A percentile compares a stretch with the other conserved stretches of the same genome.
These are phyloP conservation scores for Umimayanthus chanpuru DNA, from an alignment of 92 coral and sea anemone species.

Conservation along the genomic window DNA sequence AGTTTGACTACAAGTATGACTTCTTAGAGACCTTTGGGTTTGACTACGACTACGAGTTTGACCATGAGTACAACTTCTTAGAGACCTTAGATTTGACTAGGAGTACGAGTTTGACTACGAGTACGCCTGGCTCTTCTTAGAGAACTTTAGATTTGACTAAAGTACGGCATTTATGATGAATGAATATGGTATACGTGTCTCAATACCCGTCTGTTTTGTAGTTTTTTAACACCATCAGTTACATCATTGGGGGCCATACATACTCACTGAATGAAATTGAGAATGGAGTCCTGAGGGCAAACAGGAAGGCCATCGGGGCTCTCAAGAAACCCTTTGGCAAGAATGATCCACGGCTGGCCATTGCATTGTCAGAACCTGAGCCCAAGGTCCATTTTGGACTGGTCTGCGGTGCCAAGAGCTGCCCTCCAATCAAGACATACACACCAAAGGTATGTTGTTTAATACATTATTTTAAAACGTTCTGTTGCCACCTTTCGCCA, in stretches of 20 bases:
- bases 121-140: no score
- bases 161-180: no score
- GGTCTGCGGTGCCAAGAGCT: conserved; percentile 99
- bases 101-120: no score
- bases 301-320: conserved; percentile 90
- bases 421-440: conserved; percentile 98
- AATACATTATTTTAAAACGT: no score
- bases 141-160: no score
- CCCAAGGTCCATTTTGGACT: conserved; percentile 95
- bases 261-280: conserved; percentile 92
- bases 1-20: no score
- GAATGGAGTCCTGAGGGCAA: conserved; percentile 95
- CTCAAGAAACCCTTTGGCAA: conserved; percentile 82
- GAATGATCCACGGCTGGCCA: conserved; percentile 83
- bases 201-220: conserved; percentile 34
- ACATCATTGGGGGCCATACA: conserved; percentile 86
- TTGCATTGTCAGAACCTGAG: conserved; percentile 84
- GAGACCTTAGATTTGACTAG: no score
- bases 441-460: conserved; percentile 70
- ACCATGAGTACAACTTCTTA: no score
- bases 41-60: no score
- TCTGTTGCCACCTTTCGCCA: no score
- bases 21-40: no score
- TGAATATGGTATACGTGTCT: neutral
- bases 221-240: conserved; percentile 94